Evolutionary conservation across 1,140 invertebrate genomes (phyloP).

Genomic region (Bombus picipes): DNA sequence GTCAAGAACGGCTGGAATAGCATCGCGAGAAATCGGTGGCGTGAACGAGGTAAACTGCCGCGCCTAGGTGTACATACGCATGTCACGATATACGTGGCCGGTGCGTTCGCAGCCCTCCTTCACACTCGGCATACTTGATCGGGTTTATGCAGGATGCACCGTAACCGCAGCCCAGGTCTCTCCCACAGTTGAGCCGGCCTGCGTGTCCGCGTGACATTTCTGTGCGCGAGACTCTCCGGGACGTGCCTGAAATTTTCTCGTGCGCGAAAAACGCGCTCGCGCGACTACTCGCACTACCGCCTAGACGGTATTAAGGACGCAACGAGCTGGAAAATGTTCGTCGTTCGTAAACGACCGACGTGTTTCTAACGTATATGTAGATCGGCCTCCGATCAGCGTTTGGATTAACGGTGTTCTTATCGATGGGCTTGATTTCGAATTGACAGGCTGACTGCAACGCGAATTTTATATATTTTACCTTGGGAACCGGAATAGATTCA

Average conservation of each 20-base stretch:
- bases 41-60: constrained; percentile 74
- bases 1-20: constrained; percentile 8
- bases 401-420: background rate
- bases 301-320: background rate
- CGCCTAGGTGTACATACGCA: constrained; percentile 72
- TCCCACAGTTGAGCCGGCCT: constrained; percentile 39
- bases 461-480: no score
- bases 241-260: constrained; percentile 37
- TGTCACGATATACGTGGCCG: constrained; percentile 65
- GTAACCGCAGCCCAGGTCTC: constrained; percentile 54
- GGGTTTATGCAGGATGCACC: constrained; percentile 73
- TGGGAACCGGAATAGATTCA: no score
- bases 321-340: background rate
- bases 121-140: constrained; percentile 77
- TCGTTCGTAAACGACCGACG: background rate
- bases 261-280: constrained; percentile 29
- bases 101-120: constrained; percentile 69
- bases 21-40: constrained; percentile 67
- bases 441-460: no score
- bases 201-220: constrained; percentile 33
- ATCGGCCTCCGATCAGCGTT: background rate
- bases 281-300: background rate
- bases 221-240: constrained; percentile 21
- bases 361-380: background rate
- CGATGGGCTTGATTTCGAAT: background rate